Base-by-base conservation (phyloP, 2,888 invertebrate genomes). In the Protodeltote pygarga region DNA sequence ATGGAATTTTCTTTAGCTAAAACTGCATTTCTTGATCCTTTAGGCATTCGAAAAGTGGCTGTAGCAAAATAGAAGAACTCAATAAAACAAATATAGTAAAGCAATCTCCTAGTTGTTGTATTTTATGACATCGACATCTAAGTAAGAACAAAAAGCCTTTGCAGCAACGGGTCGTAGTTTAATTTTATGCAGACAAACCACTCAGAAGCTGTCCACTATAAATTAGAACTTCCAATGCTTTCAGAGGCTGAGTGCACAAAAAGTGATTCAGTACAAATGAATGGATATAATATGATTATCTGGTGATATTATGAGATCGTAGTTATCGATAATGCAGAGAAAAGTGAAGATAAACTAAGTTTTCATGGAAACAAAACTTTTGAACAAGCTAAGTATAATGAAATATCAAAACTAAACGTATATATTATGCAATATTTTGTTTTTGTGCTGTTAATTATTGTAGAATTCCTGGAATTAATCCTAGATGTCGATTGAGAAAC, bases 151-250 rank as follows among this genome's bases (percentile, higher is more conserved):
- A 60, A 53, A 61, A 58, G 41, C 24, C 40, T 27, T 17, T 33
- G 16, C 32, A 24, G 37, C 16, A 14, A 53, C 35, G 24, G 19
- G 37, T 20, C 11, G 33, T 41, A 48, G 27, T 58, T 58, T 38
- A 54, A 61, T 61, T 61, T 61, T 54, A 54, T 58, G 28, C 54
- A 38, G 61, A 41, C 23, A 34, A 41, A 23, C 19, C 25, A 24
- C 61, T 61, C 11, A 20, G 41, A 13, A 23, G 16, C n/a, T 14
- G 20, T 24, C 11, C 29, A 14, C 41, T 21, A 10, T 34, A 23
- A 45, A 45, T 40, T 31, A 47, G 4, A 38, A 38, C 10, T 48
- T 25, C 1, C 15, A 19, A 21, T 38, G 20, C 33, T 60, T 40
- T 34, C 10, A 48, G 41, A 48, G n/a, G 5, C 27, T 35, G 31